These are phyloP conservation scores for Steatocranus sp. DNA, from an alignment of 2,797 vertebrate genomes.

Conservation along the genomic window DNA sequence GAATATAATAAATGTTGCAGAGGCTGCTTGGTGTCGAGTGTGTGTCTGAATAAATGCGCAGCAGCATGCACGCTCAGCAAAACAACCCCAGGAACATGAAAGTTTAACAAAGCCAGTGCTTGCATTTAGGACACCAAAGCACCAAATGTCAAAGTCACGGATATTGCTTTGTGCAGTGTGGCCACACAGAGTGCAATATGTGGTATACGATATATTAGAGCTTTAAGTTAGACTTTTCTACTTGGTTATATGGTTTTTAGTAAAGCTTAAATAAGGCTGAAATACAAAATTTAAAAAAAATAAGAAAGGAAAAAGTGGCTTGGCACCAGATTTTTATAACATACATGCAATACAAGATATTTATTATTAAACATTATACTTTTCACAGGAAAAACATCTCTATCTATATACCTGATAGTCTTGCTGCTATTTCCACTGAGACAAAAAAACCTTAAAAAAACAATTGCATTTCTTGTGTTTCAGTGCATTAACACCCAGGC, in stretches of 20 bases:
- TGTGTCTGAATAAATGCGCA: neutral
- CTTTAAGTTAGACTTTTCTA: neutral
- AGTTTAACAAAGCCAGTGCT: conserved; percentile 35
- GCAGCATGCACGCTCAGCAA: conserved; percentile 10
- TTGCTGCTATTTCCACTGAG: neutral
- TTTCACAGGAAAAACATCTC: neutral
- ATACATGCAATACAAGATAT: neutral
- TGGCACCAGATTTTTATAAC: neutral
- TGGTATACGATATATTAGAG: neutral
- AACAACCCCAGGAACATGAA: conserved; percentile 18
- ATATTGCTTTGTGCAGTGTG: neutral
- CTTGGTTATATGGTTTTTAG: neutral
- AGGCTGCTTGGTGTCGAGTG: neutral
- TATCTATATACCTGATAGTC: neutral
- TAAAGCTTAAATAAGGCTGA: neutral
- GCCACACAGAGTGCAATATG: neutral
- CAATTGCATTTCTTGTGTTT: neutral
- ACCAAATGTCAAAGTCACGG: neutral
- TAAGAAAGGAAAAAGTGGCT: neutral
- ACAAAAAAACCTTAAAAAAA: neutral
- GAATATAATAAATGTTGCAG: neutral
- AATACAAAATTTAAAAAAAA: neutral
- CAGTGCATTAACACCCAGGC: neutral
- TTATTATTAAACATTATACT: neutral
- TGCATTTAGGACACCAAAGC: conserved; percentile 13